Percentiles rank a stretch among this genome's conserved stretches.
Evolutionary conservation across 2,113 vertebrate species (phyloP).

Genomic region (Bostrychus sinensis): DNA sequence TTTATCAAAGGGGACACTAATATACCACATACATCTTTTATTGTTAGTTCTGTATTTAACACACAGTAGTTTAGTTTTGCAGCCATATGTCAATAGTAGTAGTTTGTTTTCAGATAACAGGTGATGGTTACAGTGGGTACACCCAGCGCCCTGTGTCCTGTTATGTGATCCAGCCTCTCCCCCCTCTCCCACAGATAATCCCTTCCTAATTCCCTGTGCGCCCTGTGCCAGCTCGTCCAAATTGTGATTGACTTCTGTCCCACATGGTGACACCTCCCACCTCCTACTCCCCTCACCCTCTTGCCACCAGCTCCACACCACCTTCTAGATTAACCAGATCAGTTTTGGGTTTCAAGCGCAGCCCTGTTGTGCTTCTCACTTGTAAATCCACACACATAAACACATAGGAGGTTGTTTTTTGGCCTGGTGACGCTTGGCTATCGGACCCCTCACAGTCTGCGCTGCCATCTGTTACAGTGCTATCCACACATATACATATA

Average conservation of each 20-base stretch:
- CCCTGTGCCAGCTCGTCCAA: constrained; percentile 66
- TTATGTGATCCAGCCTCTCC: constrained; percentile 57
- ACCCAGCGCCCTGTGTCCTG: constrained; percentile 26
- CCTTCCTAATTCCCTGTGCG: constrained; percentile 72
- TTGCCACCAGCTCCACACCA: constrained; percentile 27
- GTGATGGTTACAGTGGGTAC: constrained; percentile 15
- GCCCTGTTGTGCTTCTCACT: constrained; percentile 8
- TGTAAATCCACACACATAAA: constrained; percentile 25
- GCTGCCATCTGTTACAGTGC: constrained; percentile 66
- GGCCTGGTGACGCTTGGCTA: constrained; percentile 42
- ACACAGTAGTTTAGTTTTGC: too few species aligned
- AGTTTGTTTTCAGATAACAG: too few species aligned
- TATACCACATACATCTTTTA: too few species aligned
- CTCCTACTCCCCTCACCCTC: constrained; percentile 10
- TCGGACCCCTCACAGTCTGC: constrained; percentile 66
- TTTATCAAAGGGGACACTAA: too few species aligned
- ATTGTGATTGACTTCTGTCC: constrained; percentile 78
- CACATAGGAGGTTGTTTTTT: constrained; percentile 47
- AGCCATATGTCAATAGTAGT: too few species aligned
- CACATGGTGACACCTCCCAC: constrained; percentile 42
- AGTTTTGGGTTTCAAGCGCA: constrained; percentile 70
- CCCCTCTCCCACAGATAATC: constrained; percentile 70
- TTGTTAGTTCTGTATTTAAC: too few species aligned
- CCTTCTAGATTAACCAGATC: constrained; percentile 76
- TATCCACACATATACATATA: constrained; percentile 39